Evolutionary conservation across 2,888 invertebrate species (phyloP).

Genomic region (Drosophila mulleri): DNA sequence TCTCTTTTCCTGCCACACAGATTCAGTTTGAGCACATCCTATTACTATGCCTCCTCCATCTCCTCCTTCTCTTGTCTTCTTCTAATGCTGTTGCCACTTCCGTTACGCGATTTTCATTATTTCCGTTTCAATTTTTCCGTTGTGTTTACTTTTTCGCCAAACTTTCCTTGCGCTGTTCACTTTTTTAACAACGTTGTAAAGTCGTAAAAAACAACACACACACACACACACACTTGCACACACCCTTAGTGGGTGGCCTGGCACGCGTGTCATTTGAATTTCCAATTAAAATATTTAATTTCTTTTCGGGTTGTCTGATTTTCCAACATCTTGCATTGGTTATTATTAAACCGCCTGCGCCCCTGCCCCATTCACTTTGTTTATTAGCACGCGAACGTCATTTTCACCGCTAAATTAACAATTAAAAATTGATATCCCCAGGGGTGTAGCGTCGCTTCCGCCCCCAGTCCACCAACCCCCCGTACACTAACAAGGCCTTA

Average conservation of each 20-base stretch:
- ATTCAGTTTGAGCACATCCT: slow-evolving; percentile 68
- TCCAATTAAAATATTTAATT: slow-evolving; percentile 82
- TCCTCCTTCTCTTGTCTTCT: slow-evolving; percentile 2
- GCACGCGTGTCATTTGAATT: slow-evolving; percentile 70
- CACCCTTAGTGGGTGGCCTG: not conserved
- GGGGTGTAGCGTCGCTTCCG: slow-evolving; percentile 26
- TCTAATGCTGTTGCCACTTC: slow-evolving; percentile 79
- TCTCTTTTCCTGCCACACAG: not conserved
- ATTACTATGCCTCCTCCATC: slow-evolving; percentile 10
- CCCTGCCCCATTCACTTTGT: slow-evolving; percentile 15
- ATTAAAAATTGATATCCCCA: slow-evolving; percentile 79
- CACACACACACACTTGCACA: slow-evolving; percentile 6
- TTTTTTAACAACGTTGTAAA: slow-evolving; percentile 79
- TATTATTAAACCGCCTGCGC: slow-evolving; percentile 11
- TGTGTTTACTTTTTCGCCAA: slow-evolving; percentile 69
- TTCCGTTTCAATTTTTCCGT: slow-evolving; percentile 81
- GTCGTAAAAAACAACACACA: slow-evolving; percentile 68
- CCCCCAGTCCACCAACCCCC: not conserved
- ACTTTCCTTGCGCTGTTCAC: slow-evolving; percentile 52
- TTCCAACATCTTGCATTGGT: slow-evolving; percentile 41
- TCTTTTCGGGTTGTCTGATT: slow-evolving; percentile 78
- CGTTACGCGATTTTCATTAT: slow-evolving; percentile 82
- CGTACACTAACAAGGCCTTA: slow-evolving; percentile 14
- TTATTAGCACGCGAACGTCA: slow-evolving; percentile 68
- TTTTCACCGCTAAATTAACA: slow-evolving; percentile 80